A percentile compares a stretch with the other conserved stretches of the same genome.
Evolutionary conservation across 1,140 invertebrate species (phyloP).

Genomic region (Pseudomyrmex pallidus): DNA sequence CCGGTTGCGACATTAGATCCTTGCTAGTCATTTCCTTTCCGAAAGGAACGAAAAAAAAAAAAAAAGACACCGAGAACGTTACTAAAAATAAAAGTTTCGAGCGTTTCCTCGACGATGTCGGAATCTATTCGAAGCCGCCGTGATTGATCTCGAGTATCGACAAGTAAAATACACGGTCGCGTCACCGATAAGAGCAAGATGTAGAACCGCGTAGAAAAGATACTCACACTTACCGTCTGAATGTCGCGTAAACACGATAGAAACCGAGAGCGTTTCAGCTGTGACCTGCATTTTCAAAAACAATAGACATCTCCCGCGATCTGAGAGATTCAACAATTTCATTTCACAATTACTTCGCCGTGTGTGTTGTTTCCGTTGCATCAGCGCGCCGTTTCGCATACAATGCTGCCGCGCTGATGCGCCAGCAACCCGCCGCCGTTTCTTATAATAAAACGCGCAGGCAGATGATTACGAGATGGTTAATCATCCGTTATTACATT

Average conservation of each 20-base stretch:
- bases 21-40: too few relatives aligned
- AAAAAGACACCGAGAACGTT: too few relatives aligned
- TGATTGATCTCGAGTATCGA: too few relatives aligned
- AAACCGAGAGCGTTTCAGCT: conserved; percentile 53
- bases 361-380: conserved; percentile 21
- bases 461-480: conserved; percentile 24
- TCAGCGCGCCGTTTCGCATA: conserved; percentile 44
- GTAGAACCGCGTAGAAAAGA: too few relatives aligned
- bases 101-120: too few relatives aligned
- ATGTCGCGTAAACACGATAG: conserved; percentile 11
- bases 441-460: conserved; percentile 21
- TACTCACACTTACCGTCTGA: not conserved
- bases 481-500: conserved; percentile 44
- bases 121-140: too few relatives aligned
- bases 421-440: not conserved
- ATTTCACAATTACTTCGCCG: conserved; percentile 42
- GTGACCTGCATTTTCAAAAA: conserved; percentile 53
- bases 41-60: too few relatives aligned
- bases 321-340: conserved; percentile 45
- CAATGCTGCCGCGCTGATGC: conserved; percentile 27
- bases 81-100: too few relatives aligned
- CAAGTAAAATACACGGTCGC: too few relatives aligned
- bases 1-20: too few relatives aligned
- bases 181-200: too few relatives aligned
- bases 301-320: conserved; percentile 52